phyloP scores from a whole-genome alignment of 2,888 invertebrate genomes.

The Pachydiplax longipennis region DNA sequence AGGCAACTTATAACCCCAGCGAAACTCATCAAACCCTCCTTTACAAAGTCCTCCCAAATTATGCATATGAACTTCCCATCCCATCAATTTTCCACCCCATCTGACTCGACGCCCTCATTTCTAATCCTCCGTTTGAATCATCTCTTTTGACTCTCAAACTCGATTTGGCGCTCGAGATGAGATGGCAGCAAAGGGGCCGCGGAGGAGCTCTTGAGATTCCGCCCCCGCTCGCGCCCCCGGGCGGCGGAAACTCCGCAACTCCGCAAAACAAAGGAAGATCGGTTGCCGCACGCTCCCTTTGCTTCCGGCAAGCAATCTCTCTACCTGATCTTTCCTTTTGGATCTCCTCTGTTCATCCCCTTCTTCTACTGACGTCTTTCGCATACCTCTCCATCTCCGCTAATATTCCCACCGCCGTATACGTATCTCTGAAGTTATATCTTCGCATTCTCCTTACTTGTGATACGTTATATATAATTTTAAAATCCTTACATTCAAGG shows the following conservation, averaged over 20 bases:
- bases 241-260: background rate
- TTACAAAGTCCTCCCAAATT: background rate
- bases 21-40: background rate
- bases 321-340: background rate
- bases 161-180: background rate
- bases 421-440: too few species aligned
- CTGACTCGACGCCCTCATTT: background rate
- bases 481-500: too few species aligned
- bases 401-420: too few species aligned
- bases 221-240: background rate
- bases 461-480: too few species aligned
- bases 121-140: background rate
- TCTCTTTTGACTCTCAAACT: background rate
- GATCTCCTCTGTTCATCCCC: background rate
- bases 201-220: background rate
- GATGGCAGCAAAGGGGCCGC: background rate
- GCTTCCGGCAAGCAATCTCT: conserved; percentile 32
- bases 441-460: too few species aligned
- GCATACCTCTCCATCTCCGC: too few species aligned
- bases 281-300: conserved; percentile 28
- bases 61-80: background rate
- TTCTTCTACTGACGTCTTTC: background rate
- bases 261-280: conserved; percentile 14
- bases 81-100: background rate
- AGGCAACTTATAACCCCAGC: background rate